These are phyloP conservation scores for Eucidaris tribuloides DNA, from an alignment of 35 echinoderm and acorn worm genomes.

Conservation along the genomic window DNA sequence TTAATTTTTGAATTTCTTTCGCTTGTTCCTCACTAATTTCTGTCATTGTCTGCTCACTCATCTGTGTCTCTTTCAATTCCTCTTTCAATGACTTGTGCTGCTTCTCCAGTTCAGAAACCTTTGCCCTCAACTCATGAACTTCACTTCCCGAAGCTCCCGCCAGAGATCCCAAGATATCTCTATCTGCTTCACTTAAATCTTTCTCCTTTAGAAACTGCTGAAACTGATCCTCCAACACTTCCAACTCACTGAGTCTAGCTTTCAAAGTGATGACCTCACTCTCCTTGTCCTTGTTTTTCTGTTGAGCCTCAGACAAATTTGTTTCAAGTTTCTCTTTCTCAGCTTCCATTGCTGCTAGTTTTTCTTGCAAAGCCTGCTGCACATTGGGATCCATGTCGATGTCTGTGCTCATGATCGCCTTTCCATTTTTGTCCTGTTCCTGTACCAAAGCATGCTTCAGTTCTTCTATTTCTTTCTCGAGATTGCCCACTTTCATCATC, in stretches of 20 bases:
- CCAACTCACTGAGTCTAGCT: not conserved
- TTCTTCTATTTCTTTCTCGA: conserved; percentile 14
- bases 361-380: not conserved
- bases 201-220: conserved; percentile 1
- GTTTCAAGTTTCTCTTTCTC: not conserved
- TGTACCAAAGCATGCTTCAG: not conserved
- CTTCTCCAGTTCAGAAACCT: conserved; percentile 31
- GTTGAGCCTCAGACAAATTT: not conserved
- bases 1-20: conserved; percentile 27
- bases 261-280: not conserved
- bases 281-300: not conserved
- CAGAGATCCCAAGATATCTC: not conserved
- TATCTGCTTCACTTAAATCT: not conserved
- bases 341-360: not conserved
- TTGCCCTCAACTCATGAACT: not conserved
- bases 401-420: too few species aligned
- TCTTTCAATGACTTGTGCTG: conserved; percentile 28
- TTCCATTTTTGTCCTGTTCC: not conserved
- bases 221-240: not conserved
- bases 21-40: conserved; percentile 29
- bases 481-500: conserved; percentile 8
- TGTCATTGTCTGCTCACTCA: conserved; percentile 31
- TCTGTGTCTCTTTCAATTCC: conserved; percentile 36
- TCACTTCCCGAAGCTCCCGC: not conserved
- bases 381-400: not conserved